Evolutionary conservation across 2,888 invertebrate species (phyloP).

Genomic region (Papilio protenor): DNA sequence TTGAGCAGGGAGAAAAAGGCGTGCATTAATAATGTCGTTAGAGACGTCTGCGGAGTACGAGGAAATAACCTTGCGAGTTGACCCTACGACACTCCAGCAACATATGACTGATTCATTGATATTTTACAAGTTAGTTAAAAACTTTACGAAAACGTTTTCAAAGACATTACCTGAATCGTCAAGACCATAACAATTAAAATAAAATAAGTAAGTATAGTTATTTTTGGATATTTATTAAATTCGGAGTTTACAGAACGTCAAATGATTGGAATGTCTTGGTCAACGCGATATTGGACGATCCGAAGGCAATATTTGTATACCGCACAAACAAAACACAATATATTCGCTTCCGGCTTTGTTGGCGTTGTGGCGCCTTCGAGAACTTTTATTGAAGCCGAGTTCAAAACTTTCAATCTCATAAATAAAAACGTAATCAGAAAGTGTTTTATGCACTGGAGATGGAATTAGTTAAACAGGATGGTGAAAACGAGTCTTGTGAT

Average conservation of each 20-base stretch:
- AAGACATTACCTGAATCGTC: not conserved
- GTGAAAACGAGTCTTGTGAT: slow-evolving; percentile 16
- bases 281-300: slow-evolving; percentile 13
- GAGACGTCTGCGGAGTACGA: slow-evolving; percentile 28
- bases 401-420: slow-evolving; percentile 5
- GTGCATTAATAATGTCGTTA: slow-evolving; percentile 31
- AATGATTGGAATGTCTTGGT: slow-evolving; percentile 22
- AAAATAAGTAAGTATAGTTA: not conserved
- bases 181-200: not conserved
- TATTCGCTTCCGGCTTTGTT: slow-evolving; percentile 18
- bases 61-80: slow-evolving; percentile 33
- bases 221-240: not conserved
- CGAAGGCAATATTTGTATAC: slow-evolving; percentile 17
- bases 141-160: not conserved
- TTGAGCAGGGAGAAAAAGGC: slow-evolving; percentile 16
- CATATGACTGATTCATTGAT: not conserved
- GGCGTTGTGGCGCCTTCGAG: not conserved
- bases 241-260: not conserved
- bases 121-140: no score
- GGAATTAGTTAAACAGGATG: slow-evolving; percentile 5
- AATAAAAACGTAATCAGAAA: slow-evolving; percentile 18
- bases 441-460: slow-evolving; percentile 6
- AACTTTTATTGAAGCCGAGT: not conserved
- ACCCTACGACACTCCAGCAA: not conserved
- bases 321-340: not conserved